Evolutionary conservation across 35 echinoderm and acorn worm genomes (phyloP).

Genomic region (Apostichopus japonicus): DNA sequence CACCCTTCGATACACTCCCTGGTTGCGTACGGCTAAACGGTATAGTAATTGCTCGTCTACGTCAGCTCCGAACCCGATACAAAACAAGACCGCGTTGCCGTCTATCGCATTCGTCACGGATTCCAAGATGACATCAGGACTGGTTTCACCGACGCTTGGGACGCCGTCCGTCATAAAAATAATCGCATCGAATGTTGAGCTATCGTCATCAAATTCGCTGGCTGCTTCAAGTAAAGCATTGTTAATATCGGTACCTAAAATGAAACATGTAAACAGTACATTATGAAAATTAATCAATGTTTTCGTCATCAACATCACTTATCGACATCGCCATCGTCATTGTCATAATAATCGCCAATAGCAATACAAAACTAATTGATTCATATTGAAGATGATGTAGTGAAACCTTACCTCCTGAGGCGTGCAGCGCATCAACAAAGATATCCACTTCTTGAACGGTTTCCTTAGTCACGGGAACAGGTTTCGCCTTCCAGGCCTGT

Average conservation of each 20-base stretch:
- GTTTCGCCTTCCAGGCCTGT: background rate
- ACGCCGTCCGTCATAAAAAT: slow-evolving; percentile 57
- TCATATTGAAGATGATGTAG: too few species aligned
- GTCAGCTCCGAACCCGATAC: slow-evolving; percentile 45
- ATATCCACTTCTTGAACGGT: background rate
- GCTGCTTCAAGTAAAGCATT: slow-evolving; percentile 14
- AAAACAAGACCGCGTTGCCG: slow-evolving; percentile 36
- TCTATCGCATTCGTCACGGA: slow-evolving; percentile 12
- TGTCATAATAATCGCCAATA: too few species aligned
- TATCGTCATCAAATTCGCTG: background rate
- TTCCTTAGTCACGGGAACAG: background rate
- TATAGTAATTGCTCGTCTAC: slow-evolving; percentile 36
- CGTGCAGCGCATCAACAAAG: slow-evolving; percentile 6
- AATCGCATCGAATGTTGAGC: background rate
- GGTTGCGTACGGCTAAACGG: slow-evolving; percentile 4
- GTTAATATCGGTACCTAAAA: slow-evolving; percentile 49
- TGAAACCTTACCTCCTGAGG: slow-evolving; percentile 23
- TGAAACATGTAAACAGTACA: too few species aligned
- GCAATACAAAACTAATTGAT: too few species aligned
- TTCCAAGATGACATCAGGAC: background rate
- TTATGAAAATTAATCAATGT: too few species aligned
- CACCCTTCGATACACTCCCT: slow-evolving; percentile 1
- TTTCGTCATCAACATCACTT: too few species aligned
- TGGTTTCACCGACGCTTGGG: slow-evolving; percentile 28
- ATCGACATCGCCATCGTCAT: too few species aligned